Percentiles rank a stretch among this genome's conserved stretches.
phyloP scores from a whole-genome alignment of 2,113 vertebrate genomes.

The Tetrax tetrax region DNA sequence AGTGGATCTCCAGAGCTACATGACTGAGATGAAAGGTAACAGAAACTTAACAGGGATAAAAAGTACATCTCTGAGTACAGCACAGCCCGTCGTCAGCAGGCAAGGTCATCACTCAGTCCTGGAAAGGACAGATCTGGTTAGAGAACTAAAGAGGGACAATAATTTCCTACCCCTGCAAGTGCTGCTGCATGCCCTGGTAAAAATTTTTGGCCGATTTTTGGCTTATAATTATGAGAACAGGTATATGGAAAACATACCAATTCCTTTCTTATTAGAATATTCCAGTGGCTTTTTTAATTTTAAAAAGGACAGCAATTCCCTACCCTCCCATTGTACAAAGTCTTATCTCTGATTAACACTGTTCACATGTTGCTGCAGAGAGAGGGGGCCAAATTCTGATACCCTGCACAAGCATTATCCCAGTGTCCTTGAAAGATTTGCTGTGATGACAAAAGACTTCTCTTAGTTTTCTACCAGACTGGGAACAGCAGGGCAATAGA shows the following conservation, averaged over 20 bases:
- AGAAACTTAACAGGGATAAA: not conserved
- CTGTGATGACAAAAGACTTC: not conserved
- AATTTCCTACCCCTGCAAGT: not conserved
- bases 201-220: not conserved
- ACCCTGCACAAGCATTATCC: not conserved
- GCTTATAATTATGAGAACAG: not conserved
- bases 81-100: accelerated
- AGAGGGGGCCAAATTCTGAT: not conserved
- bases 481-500: not conserved
- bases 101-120: not conserved
- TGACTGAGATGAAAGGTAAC: not conserved
- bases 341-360: not conserved
- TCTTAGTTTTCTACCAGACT: not conserved
- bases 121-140: not conserved
- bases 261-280: not conserved
- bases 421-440: not conserved
- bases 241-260: not conserved
- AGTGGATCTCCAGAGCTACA: not conserved
- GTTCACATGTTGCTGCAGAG: not conserved
- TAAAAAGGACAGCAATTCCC: not conserved
- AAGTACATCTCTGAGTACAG: not conserved
- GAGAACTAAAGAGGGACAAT: not conserved
- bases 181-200: not conserved
- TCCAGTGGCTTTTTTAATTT: not conserved
- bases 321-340: not conserved